Evolutionary conservation across 2,888 invertebrate species (phyloP).

Genomic region (Pseudolycoriella hygida): DNA sequence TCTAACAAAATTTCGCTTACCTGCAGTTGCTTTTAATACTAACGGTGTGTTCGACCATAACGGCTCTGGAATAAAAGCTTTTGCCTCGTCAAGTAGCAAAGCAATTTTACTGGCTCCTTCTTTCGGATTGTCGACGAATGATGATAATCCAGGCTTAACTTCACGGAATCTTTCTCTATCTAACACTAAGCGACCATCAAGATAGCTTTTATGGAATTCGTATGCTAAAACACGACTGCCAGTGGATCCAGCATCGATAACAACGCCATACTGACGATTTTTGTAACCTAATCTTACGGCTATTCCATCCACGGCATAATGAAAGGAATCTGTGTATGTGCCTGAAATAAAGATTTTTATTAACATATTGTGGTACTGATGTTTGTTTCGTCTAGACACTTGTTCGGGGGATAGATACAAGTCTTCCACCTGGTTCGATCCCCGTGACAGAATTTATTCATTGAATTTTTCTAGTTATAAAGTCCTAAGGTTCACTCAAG

Average conservation of each 20-base stretch:
- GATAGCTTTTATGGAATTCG: conserved; percentile 61
- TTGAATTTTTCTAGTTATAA: no score
- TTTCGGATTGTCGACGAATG: conserved; percentile 62
- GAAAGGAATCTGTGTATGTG: conserved; percentile 25
- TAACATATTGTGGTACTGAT: no score
- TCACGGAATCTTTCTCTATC: conserved; percentile 70
- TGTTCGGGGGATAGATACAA: no score
- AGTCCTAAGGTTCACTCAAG: no score
- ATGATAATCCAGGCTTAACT: conserved; percentile 80
- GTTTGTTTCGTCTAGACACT: no score
- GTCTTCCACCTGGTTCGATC: no score
- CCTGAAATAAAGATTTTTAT: conserved; percentile 14
- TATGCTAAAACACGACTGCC: conserved; percentile 74
- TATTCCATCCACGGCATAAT: conserved; percentile 44
- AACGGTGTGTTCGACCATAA: conserved; percentile 64
- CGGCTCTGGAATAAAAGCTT: conserved; percentile 54
- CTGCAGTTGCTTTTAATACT: conserved; percentile 85
- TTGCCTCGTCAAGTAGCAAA: conserved; percentile 56
- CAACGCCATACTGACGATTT: conserved; percentile 58
- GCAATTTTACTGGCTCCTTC: conserved; percentile 61
- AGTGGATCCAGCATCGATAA: conserved; percentile 89
- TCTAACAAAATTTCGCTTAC: neutral
- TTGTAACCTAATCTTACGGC: conserved; percentile 55
- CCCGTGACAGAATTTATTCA: no score
- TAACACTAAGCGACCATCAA: conserved; percentile 53